These are phyloP conservation scores for Ochlodes sylvanus DNA, from an alignment of 2,888 invertebrate genomes.

Conservation along the genomic window DNA sequence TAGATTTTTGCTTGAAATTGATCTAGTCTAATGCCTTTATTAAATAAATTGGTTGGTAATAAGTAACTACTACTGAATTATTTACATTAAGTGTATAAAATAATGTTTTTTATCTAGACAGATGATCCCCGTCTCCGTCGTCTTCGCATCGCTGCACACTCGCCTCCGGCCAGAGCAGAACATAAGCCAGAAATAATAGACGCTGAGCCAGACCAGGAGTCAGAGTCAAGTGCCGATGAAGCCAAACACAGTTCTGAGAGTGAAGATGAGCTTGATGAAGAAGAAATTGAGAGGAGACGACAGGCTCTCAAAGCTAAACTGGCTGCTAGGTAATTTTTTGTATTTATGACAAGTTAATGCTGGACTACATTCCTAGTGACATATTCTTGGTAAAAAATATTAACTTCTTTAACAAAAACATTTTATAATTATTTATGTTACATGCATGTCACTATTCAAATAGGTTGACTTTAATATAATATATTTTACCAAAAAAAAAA, in stretches of 20 bases:
- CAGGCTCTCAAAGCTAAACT: slow-evolving; percentile 80
- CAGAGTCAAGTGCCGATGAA: slow-evolving; percentile 76
- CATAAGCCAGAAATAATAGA: slow-evolving; percentile 81
- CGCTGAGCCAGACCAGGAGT: slow-evolving; percentile 72
- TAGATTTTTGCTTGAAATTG: too few relatives aligned
- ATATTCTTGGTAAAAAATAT: neutral
- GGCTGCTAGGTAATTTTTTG: slow-evolving; percentile 64
- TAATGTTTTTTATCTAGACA: slow-evolving; percentile 62
- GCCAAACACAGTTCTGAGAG: slow-evolving; percentile 85
- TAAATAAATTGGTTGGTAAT: too few relatives aligned
- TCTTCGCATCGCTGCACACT: slow-evolving; percentile 80
- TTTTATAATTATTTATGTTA: too few relatives aligned
- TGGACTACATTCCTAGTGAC: neutral
- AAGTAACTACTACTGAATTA: too few relatives aligned
- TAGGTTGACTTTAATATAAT: too few relatives aligned
- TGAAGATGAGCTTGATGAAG: slow-evolving; percentile 94
- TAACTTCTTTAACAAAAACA: too few relatives aligned
- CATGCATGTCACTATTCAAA: too few relatives aligned
- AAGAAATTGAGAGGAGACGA: slow-evolving; percentile 93
- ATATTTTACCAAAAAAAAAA: neutral
- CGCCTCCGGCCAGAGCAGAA: slow-evolving; percentile 84
- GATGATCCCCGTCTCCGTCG: slow-evolving; percentile 94
- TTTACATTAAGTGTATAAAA: neutral
- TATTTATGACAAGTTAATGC: too few relatives aligned
- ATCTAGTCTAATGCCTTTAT: too few relatives aligned